Evolutionary conservation across 2,797 vertebrate species (phyloP).

Genomic region (Sebastolobus alascanus): DNA sequence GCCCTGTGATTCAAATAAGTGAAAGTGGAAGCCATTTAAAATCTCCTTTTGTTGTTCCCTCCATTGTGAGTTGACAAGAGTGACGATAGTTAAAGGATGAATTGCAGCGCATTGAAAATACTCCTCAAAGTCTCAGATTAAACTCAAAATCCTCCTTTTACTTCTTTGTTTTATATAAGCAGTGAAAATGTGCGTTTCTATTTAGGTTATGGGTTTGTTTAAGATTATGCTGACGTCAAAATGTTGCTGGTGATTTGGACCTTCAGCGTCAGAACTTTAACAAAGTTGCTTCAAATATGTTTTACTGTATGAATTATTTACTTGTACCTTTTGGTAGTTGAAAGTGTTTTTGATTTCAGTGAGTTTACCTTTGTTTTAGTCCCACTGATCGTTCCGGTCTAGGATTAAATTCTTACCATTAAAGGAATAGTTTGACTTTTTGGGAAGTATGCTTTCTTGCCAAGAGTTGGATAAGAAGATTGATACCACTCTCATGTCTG

Average conservation of each 20-base stretch:
- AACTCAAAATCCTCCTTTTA: not conserved
- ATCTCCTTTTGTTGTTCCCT: constrained; percentile 14
- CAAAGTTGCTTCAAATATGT: not conserved
- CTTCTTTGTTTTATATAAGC: not conserved
- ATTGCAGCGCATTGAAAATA: not conserved
- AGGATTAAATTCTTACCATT: too few species aligned
- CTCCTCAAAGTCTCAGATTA: not conserved
- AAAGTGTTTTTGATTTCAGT: too few species aligned
- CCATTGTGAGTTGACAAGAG: constrained; percentile 8
- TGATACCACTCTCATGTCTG: too few species aligned
- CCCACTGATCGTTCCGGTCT: too few species aligned
- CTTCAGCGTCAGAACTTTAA: not conserved
- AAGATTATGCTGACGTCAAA: not conserved
- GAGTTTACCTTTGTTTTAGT: too few species aligned
- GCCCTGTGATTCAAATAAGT: constrained; percentile 7
- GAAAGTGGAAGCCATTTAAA: constrained; percentile 27
- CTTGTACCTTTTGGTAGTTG: too few species aligned
- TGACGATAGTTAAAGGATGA: constrained; percentile 24
- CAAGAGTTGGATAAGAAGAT: too few species aligned
- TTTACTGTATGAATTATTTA: not conserved
- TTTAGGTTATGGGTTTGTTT: not conserved
- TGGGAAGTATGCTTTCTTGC: too few species aligned
- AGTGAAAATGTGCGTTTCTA: not conserved
- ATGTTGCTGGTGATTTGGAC: not conserved
- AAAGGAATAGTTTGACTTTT: too few species aligned